A percentile compares a stretch with the other conserved stretches of the same genome.
These are phyloP conservation scores for Seriola dumerili DNA, from an alignment of 2,113 vertebrate genomes.

Conservation along the genomic window DNA sequence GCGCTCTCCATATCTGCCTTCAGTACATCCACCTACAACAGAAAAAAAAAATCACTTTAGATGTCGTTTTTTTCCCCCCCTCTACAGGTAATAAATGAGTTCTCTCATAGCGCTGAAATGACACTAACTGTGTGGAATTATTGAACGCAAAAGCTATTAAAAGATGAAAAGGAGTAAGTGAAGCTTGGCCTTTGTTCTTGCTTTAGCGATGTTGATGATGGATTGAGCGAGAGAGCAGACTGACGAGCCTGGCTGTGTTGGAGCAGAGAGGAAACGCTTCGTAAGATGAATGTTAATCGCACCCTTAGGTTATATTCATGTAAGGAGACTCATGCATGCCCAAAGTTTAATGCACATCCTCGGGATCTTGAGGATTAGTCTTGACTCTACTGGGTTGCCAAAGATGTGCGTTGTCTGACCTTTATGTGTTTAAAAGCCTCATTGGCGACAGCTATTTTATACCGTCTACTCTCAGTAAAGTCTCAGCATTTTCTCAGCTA, in stretches of 20 bases:
- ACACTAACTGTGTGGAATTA: constrained; percentile 18
- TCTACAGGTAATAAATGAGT: constrained; percentile 26
- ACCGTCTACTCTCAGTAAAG: neutral
- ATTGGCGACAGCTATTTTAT: neutral
- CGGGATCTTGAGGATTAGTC: constrained; percentile 13
- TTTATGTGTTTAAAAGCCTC: constrained; percentile 8
- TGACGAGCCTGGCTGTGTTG: constrained; percentile 44
- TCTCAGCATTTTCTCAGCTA: constrained; percentile 14
- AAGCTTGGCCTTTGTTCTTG: constrained; percentile 55
- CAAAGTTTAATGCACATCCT: constrained; percentile 22
- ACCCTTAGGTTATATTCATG: constrained; percentile 53
- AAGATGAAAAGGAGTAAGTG: constrained; percentile 47
- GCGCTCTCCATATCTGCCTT: constrained; percentile 96
- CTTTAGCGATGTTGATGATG: constrained; percentile 37
- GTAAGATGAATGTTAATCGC: constrained; percentile 65
- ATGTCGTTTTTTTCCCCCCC: neutral
- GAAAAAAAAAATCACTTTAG: constrained; percentile 2
- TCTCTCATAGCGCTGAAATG: neutral
- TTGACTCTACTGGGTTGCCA: neutral
- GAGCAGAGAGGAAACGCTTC: constrained; percentile 43
- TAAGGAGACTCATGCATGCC: constrained; percentile 25
- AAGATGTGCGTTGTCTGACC: constrained; percentile 33
- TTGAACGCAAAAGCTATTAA: constrained; percentile 36
- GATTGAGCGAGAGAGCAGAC: constrained; percentile 41
- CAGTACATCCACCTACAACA: constrained; percentile 91